A percentile compares a stretch with the other conserved stretches of the same genome.
Evolutionary conservation across 1,140 invertebrate species (phyloP).

Genomic region (Trialeurodes vaporariorum): DNA sequence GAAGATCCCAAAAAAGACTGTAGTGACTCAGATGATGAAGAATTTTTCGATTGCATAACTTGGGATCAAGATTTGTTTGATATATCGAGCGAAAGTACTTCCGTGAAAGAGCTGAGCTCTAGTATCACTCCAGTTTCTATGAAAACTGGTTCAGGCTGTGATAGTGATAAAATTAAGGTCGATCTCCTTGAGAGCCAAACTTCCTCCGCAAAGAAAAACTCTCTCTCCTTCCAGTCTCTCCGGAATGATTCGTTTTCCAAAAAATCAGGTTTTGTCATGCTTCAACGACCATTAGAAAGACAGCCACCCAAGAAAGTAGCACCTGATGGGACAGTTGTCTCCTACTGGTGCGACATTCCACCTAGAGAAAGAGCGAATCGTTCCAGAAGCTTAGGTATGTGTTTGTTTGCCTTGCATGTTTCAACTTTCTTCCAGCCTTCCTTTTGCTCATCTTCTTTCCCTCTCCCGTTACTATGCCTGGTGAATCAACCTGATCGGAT

Average conservation of each 20-base stretch:
- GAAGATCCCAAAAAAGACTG: no score
- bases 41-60: conserved; percentile 16
- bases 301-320: conserved; percentile 56
- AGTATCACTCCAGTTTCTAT: background rate
- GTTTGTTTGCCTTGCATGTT: background rate
- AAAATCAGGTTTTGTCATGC: background rate
- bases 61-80: conserved; percentile 10
- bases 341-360: conserved; percentile 65
- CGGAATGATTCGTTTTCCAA: background rate
- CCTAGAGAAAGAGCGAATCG: conserved; percentile 37
- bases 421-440: conserved; percentile 6
- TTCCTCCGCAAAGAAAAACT: conserved; percentile 14
- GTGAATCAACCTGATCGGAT: no score
- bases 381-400: conserved; percentile 2
- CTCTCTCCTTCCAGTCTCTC: background rate
- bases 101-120: background rate
- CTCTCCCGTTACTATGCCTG: no score
- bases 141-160: background rate
- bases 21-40: conserved; percentile 13
- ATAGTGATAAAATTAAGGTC: background rate
- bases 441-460: conserved; percentile 14
- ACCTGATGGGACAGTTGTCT: conserved; percentile 65
- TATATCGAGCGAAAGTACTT: background rate
- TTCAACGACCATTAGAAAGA: background rate
- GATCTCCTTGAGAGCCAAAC: conserved; percentile 19